These are phyloP conservation scores for Benitochromis conjunctus DNA, from an alignment of 2,113 vertebrate species.

Conservation along the genomic window DNA sequence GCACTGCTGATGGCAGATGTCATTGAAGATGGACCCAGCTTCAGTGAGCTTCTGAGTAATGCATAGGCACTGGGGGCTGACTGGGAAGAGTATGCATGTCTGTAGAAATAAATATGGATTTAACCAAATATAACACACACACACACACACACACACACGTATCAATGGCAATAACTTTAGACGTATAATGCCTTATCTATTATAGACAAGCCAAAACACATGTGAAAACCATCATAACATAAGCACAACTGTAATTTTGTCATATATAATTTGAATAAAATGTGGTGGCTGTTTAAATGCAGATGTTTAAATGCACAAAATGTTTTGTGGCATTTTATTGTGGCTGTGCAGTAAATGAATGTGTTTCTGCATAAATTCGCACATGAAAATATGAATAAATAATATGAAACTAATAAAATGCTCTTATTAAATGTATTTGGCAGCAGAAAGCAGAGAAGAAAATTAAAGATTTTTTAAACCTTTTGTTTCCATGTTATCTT, in stretches of 20 bases:
- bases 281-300: not conserved
- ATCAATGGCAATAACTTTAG: not conserved
- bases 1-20: constrained; percentile 67
- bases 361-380: not conserved
- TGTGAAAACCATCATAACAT: not conserved
- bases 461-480: not conserved
- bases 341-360: not conserved
- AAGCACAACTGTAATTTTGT: not conserved
- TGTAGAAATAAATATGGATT: constrained; percentile 40
- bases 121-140: not conserved
- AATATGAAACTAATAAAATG: constrained; percentile 8
- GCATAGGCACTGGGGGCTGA: not conserved
- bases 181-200: not conserved
- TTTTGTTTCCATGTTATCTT: not conserved
- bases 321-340: not conserved
- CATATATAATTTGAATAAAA: not conserved
- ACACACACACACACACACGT: not conserved
- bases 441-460: not conserved
- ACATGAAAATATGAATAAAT: constrained; percentile 19
- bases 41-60: constrained; percentile 54
- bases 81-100: not conserved
- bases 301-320: not conserved
- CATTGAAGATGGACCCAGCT: constrained; percentile 52
- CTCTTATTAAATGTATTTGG: constrained; percentile 3
- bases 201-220: not conserved